Conservation (phyloP, 2,888 invertebrate species). For the Mesoligia furuncula region DNA sequence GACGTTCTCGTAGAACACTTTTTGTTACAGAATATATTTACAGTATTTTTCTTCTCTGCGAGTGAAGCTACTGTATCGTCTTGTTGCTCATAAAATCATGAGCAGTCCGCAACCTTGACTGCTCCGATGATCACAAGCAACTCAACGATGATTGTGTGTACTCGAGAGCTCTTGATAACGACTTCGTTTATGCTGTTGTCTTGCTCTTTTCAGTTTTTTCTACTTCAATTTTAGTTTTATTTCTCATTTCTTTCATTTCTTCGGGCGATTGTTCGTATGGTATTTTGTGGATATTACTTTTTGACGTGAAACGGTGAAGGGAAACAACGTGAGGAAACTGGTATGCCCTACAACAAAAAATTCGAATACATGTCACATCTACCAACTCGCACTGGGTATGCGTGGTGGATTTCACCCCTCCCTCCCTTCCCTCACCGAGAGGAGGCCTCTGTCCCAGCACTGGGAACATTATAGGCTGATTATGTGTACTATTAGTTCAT, state of each 20-base stretch:
- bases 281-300: conserved; percentile 6
- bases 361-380: background rate
- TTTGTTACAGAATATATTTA: conserved; percentile 17
- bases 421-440: background rate
- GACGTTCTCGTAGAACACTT: conserved; percentile 18
- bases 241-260: conserved; percentile 47
- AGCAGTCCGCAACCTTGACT: conserved; percentile 65
- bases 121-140: conserved; percentile 69
- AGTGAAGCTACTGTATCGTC: conserved; percentile 15
- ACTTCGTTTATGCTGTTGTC: conserved; percentile 61
- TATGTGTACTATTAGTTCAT: background rate
- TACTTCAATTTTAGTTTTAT: conserved; percentile 42
- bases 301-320: conserved; percentile 3
- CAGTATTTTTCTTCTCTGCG: conserved; percentile 10
- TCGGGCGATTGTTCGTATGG: conserved; percentile 40
- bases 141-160: conserved; percentile 60
- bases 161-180: conserved; percentile 60
- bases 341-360: background rate
- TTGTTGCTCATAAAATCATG: conserved; percentile 49
- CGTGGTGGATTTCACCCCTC: background rate
- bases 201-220: conserved; percentile 60
- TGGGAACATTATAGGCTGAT: background rate
- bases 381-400: background rate
- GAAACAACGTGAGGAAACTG: background rate
- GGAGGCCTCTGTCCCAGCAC: background rate